Percentiles rank a stretch among this genome's conserved stretches.
Conservation (phyloP, 1,140 invertebrate genomes). For the Tachypleus tridentatus region DNA sequence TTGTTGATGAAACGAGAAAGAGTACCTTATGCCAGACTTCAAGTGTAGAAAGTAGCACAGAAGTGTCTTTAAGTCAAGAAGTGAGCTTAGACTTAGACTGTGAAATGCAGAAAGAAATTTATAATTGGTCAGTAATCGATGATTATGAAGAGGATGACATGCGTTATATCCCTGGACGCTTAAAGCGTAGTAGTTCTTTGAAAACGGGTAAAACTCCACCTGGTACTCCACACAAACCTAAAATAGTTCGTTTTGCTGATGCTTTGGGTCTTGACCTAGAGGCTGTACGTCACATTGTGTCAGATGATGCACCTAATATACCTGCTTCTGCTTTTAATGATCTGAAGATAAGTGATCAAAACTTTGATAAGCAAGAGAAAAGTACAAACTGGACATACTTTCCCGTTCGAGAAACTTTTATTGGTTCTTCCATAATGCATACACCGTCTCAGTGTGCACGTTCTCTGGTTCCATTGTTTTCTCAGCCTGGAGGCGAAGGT, state of each 20-base stretch:
- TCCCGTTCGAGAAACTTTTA: not conserved
- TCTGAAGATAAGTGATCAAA: slow-evolving; percentile 24
- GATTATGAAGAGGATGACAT: no score
- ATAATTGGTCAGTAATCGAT: no score
- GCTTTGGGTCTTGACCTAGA: slow-evolving; percentile 83
- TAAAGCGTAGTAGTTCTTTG: slow-evolving; percentile 63
- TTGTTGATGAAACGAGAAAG: no score
- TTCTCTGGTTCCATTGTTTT: slow-evolving; percentile 71
- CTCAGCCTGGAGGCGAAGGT: slow-evolving; percentile 57
- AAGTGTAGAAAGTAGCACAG: no score
- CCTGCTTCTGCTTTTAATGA: slow-evolving; percentile 60
- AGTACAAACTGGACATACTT: no score
- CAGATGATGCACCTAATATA: slow-evolving; percentile 71
- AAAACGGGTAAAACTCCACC: slow-evolving; percentile 48
- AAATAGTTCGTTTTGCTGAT: slow-evolving; percentile 90
- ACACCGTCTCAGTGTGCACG: slow-evolving; percentile 33
- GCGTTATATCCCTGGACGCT: no score
- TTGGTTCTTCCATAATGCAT: slow-evolving; percentile 27
- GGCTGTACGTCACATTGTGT: slow-evolving; percentile 44
- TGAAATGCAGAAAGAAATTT: no score
- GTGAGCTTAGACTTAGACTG: no score
- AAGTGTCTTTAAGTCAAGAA: no score
- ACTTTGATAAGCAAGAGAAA: no score
- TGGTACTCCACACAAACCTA: slow-evolving; percentile 58
- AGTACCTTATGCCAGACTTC: no score